A percentile compares a stretch with the other conserved stretches of the same genome.
phyloP scores from a whole-genome alignment of 2,113 vertebrate genomes.

The Camelus bactrianus region DNA sequence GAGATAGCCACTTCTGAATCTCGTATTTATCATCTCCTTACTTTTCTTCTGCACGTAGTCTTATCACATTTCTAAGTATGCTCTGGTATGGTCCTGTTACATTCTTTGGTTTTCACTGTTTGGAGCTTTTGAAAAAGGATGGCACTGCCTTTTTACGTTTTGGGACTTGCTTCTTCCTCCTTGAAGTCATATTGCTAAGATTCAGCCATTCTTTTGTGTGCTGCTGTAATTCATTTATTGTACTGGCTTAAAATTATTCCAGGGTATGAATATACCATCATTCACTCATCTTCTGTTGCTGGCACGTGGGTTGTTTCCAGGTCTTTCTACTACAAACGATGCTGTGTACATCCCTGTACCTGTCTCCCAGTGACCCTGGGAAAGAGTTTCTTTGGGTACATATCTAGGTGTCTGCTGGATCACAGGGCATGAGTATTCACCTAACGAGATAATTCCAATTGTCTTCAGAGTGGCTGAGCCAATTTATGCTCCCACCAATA shows the following conservation, averaged over 20 bases:
- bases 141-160: not conserved
- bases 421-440: not conserved
- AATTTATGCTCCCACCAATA: not conserved
- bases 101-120: not conserved
- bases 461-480: not conserved
- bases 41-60: not conserved
- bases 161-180: not conserved
- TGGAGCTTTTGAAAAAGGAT: not conserved
- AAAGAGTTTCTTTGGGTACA: not conserved
- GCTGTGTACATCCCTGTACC: not conserved
- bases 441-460: not conserved
- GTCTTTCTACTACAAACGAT: not conserved
- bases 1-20: not conserved
- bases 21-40: not conserved
- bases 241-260: not conserved
- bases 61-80: not conserved
- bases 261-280: fast-evolving
- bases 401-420: not conserved
- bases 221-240: not conserved
- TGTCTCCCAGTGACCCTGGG: not conserved
- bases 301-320: not conserved
- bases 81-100: not conserved
- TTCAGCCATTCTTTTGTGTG: not conserved
- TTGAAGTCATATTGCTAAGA: not conserved
- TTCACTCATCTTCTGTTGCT: not conserved